Evolutionary conservation across 35 echinoderm and acorn worm species (phyloP), one percentile per base, ranked within the genome.

Genomic region (Lytechinus variegatus): DNA sequence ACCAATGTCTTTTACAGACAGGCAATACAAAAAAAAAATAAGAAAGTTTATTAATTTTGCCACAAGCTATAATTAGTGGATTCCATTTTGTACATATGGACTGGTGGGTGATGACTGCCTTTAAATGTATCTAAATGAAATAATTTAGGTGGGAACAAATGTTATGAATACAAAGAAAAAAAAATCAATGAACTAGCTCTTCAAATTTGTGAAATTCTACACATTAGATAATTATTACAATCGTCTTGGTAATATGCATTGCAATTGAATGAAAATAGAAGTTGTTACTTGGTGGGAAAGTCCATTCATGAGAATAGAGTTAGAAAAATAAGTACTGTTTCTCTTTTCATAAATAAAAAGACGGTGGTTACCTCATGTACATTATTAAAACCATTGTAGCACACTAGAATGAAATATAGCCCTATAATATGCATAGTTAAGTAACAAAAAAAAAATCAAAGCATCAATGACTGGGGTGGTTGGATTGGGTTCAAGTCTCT

Each of bases 321-420:
- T 90, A 44, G 33, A 33, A 90, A 90, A 90, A 90, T 52, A 90
- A 54, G 9, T 90, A 44, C 88, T 90, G 52, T 44, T 44, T 44
- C 33, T 44, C 52, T 90, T 44, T 52, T 52, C 3, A 52, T 13
- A 21, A 6, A 27, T 90, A 90, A 28, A 90, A 10, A 90, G 66
- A 24, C n/a, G 66, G 66, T 79, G 66, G 66, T 79, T 58, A 79
- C 3, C 66, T 79, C 56, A 27, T 88, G 87, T 54, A 44, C n/a
- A 14, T 90, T 14, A 5, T 90, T 21, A 90, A 90, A 33, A 51
- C 14, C 33, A 51, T 52, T 52, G 52, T 90, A 90, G 88, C 88
- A 90, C 88, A 90, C 88, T 90, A 90, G 66, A 79, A 52, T 90
- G 52, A 90, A 90, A 90, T 90, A 90, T 90, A 90, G 88, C 88